Percentiles rank a stretch among this genome's conserved stretches.
Conservation (phyloP, 53 echinoderm and acorn worm genomes). For the Echinometra lucunter region DNA sequence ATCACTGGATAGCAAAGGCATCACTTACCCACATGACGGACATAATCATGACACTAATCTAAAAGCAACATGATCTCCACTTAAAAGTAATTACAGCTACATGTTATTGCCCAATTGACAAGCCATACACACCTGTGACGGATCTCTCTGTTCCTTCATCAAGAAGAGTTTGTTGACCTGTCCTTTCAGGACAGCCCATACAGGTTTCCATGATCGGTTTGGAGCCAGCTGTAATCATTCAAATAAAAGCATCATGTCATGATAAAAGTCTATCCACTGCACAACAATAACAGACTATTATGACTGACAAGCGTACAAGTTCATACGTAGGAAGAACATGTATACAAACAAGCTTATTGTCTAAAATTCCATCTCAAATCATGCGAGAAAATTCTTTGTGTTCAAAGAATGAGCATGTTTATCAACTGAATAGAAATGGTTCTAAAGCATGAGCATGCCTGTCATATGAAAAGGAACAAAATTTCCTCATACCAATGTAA, state of each 20-base stretch:
- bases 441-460: neutral
- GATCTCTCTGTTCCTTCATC: conserved; percentile 66
- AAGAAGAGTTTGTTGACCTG: conserved; percentile 71
- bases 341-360: no score
- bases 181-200: conserved; percentile 62
- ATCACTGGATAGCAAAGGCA: no score
- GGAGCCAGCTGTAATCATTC: conserved; percentile 48
- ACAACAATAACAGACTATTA: neutral
- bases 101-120: no score
- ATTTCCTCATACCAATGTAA: neutral
- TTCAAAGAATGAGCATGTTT: neutral
- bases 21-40: no score
- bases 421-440: neutral
- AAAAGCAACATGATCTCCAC: neutral
- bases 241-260: neutral
- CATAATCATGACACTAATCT: neutral
- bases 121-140: conserved; percentile 7
- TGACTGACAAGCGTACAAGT: no score
- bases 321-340: neutral
- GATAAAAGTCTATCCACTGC: neutral
- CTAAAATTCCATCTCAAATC: neutral
- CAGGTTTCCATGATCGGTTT: conserved; percentile 63
- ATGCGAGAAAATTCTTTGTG: neutral
- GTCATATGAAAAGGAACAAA: neutral
- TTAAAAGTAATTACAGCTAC: no score